Evolutionary conservation across 2,888 invertebrate species (phyloP).

Genomic region (Cylindroiulus punctatus): DNA sequence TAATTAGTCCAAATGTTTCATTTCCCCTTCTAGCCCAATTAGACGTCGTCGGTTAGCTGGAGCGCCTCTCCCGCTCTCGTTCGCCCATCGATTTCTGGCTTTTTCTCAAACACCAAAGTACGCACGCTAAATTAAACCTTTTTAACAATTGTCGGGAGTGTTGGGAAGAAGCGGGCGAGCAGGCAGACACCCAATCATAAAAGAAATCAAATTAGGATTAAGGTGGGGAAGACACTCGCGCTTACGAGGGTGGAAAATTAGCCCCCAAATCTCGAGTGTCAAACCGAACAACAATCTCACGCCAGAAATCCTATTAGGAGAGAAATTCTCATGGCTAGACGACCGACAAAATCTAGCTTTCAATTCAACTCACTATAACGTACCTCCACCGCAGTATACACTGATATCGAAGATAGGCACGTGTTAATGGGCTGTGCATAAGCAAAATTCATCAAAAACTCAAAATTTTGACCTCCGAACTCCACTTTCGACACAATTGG

Average conservation of each 20-base stretch:
- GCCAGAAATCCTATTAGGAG: constrained; percentile 22
- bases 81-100: neutral
- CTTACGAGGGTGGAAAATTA: constrained; percentile 1
- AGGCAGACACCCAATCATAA: constrained; percentile 31
- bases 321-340: neutral
- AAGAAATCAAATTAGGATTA: constrained; percentile 23
- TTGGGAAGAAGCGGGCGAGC: neutral
- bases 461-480: too few species aligned
- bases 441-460: too few species aligned
- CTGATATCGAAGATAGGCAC: too few species aligned
- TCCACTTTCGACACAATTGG: too few species aligned
- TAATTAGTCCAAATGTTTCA: neutral
- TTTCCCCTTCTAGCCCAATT: neutral
- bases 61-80: too few species aligned
- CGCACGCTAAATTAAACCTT: constrained; percentile 17
- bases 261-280: constrained; percentile 19
- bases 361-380: too few species aligned
- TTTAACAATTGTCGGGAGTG: constrained; percentile 5
- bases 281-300: neutral
- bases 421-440: too few species aligned
- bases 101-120: neutral
- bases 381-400: too few species aligned
- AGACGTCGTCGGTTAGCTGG: neutral
- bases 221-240: neutral
- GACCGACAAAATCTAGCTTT: neutral